Conservation (phyloP, 1,140 invertebrate species). For the Cydia splendana region DNA sequence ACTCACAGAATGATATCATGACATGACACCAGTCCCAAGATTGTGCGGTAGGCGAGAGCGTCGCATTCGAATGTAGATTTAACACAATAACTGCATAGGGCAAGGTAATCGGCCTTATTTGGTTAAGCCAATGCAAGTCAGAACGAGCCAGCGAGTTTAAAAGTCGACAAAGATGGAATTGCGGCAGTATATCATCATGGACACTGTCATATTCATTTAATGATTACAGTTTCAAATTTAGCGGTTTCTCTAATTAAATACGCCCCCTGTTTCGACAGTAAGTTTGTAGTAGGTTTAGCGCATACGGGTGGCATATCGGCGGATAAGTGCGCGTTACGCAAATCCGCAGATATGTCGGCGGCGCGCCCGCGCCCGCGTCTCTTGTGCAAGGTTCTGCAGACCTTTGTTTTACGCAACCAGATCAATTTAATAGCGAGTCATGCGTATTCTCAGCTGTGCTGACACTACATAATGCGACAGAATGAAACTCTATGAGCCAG, state of each 20-base stretch:
- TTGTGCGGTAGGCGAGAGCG: constrained; percentile 17
- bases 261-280: background rate
- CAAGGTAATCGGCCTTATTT: constrained; percentile 21
- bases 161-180: background rate
- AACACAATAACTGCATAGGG: constrained; percentile 20
- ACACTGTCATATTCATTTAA: background rate
- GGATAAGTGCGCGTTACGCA: constrained; percentile 79
- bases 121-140: constrained; percentile 12
- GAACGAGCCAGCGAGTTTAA: constrained; percentile 1
- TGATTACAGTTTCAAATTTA: background rate
- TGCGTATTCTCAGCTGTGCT: constrained; percentile 69
- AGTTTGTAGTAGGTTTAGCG: constrained; percentile 35
- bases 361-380: constrained; percentile 66
- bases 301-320: constrained; percentile 69
- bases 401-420: constrained; percentile 79
- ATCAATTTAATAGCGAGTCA: constrained; percentile 76
- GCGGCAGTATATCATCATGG: background rate
- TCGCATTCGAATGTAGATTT: constrained; percentile 14
- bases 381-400: constrained; percentile 79
- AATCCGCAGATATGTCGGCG: constrained; percentile 78
- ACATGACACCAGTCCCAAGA: constrained; percentile 49
- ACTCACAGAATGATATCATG: constrained; percentile 66
- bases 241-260: background rate
- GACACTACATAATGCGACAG: constrained; percentile 38
- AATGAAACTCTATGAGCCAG: background rate